Conservation (phyloP, 2,888 invertebrate genomes). For the Diachrysia chrysitis region DNA sequence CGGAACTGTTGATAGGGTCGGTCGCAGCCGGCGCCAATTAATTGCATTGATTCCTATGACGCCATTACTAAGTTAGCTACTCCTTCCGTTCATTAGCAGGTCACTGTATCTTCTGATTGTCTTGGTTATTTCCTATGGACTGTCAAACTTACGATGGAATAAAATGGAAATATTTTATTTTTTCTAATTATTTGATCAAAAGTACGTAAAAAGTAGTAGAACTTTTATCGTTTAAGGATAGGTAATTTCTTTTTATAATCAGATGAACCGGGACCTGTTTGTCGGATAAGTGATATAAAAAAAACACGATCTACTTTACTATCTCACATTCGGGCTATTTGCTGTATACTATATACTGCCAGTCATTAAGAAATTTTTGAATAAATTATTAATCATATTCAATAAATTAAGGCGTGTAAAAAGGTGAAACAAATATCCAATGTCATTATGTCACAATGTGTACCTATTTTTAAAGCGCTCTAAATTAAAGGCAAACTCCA, state of each 20-base stretch:
- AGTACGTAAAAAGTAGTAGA: too few relatives aligned
- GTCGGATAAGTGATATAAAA: too few relatives aligned
- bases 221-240: too few relatives aligned
- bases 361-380: neutral
- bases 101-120: slow-evolving; percentile 16
- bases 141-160: neutral
- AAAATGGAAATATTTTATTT: neutral
- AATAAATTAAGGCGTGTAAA: neutral
- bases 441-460: neutral
- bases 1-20: slow-evolving; percentile 2
- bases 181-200: too few relatives aligned
- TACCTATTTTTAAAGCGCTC: neutral
- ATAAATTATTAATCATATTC: neutral
- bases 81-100: slow-evolving; percentile 18
- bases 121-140: neutral
- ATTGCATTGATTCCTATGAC: slow-evolving; percentile 23
- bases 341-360: too few relatives aligned
- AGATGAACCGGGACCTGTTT: too few relatives aligned
- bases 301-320: too few relatives aligned
- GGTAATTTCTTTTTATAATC: too few relatives aligned
- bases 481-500: slow-evolving; percentile 1
- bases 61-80: slow-evolving; percentile 13
- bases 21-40: slow-evolving; percentile 16
- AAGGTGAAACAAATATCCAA: neutral
- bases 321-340: too few relatives aligned